A percentile compares a stretch with the other conserved stretches of the same genome.
Conservation (phyloP, 2,888 invertebrate species). For the Athalia cordata region DNA sequence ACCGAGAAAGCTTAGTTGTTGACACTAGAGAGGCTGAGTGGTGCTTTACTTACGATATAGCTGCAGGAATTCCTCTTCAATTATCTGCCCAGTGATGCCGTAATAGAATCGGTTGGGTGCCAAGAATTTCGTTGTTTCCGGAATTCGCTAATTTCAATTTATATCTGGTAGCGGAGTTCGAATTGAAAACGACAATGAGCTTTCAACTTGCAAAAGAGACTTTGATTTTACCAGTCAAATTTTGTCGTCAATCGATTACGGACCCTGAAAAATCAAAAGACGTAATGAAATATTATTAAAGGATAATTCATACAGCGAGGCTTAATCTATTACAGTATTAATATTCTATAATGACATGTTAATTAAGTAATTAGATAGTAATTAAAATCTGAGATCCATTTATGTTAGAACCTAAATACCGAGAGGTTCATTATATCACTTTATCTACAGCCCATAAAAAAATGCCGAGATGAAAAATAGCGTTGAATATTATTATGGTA, state of each 20-base stretch:
- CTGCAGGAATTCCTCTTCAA: conserved; percentile 22
- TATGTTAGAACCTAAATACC: conserved; percentile 33
- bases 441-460: conserved; percentile 40
- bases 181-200: no score
- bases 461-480: conserved; percentile 27
- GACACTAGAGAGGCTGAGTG: conserved; percentile 27
- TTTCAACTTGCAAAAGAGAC: no score
- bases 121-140: conserved; percentile 27
- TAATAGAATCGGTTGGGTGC: conserved; percentile 17
- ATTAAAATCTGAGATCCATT: conserved; percentile 36
- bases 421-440: conserved; percentile 36
- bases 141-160: neutral
- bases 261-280: neutral
- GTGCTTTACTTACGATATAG: neutral
- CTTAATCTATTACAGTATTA: conserved; percentile 34
- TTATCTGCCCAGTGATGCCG: conserved; percentile 11
- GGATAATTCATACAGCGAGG: neutral
- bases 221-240: neutral
- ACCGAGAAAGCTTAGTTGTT: conserved; percentile 34
- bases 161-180: no score
- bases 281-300: conserved; percentile 4
- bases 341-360: conserved; percentile 42
- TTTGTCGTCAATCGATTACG: neutral
- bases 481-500: conserved; percentile 26
- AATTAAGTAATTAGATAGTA: conserved; percentile 42